phyloP scores from a whole-genome alignment of 2,113 vertebrate genomes.

The Arvicanthis niloticus region DNA sequence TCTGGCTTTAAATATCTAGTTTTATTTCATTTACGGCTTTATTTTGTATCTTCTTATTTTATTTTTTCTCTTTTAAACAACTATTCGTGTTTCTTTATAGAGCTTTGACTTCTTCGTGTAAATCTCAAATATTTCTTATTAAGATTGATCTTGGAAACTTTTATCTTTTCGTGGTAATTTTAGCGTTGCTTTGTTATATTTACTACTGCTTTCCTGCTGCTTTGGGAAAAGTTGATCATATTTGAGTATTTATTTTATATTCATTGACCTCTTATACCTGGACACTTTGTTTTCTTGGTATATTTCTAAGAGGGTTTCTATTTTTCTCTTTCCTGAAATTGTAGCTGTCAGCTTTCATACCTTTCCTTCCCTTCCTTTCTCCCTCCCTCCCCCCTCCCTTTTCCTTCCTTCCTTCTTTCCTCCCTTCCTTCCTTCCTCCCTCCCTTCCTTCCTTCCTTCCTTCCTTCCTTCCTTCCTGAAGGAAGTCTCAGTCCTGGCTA shows the following conservation, averaged over 20 bases:
- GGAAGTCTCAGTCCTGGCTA: background rate
- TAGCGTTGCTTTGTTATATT: constrained; percentile 32
- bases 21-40: background rate
- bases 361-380: too few species aligned
- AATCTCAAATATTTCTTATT: constrained; percentile 42
- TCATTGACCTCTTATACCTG: background rate
- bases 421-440: too few species aligned
- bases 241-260: constrained; percentile 12
- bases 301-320: background rate
- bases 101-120: background rate
- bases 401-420: background rate
- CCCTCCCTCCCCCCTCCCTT: too few species aligned
- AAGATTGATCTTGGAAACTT: background rate
- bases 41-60: background rate
- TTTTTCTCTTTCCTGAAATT: background rate
- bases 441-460: too few species aligned
- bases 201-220: background rate
- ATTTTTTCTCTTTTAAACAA: background rate
- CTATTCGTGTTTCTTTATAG: background rate
- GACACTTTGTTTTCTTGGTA: background rate
- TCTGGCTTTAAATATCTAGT: constrained; percentile 5
- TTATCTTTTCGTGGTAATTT: background rate
- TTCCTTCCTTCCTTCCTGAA: background rate
- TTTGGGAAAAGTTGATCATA: background rate
- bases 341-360: background rate